phyloP scores from a whole-genome alignment of 2,888 invertebrate genomes.

The Dione vanillae region DNA sequence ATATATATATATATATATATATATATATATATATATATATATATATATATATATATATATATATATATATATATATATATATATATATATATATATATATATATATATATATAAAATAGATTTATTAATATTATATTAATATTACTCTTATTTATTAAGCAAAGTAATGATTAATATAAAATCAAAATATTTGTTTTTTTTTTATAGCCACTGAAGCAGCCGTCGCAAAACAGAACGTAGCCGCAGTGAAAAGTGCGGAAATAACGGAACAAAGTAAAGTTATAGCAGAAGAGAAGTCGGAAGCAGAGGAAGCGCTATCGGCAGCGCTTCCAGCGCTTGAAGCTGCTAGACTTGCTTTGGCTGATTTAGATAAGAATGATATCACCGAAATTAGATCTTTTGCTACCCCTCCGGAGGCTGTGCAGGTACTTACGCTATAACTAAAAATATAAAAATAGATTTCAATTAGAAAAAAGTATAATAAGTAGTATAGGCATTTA shows the following conservation, averaged over 20 bases:
- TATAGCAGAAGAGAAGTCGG: conserved; percentile 91
- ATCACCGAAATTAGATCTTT: conserved; percentile 97
- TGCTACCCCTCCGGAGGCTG: conserved; percentile 95
- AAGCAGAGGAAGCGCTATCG: conserved; percentile 91
- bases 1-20: no score
- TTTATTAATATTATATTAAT: no score
- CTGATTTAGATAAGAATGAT: conserved; percentile 93
- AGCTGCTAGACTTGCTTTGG: conserved; percentile 90
- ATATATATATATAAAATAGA: no score
- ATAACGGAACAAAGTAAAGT: conserved; percentile 92
- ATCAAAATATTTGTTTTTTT: neutral
- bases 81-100: no score
- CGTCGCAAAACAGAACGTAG: conserved; percentile 90
- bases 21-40: no score
- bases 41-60: no score
- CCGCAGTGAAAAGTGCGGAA: conserved; percentile 91
- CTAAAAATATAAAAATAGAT: no score
- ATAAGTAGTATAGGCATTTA: no score
- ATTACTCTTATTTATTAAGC: no score
- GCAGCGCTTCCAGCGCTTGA: conserved; percentile 94
- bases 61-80: no score
- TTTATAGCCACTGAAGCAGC: conserved; percentile 86
- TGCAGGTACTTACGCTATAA: conserved; percentile 89
- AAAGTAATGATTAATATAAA: no score
- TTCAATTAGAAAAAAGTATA: no score